These are phyloP conservation scores for Atopsyche davidsoni DNA, from an alignment of 1,140 invertebrate species.

Conservation along the genomic window DNA sequence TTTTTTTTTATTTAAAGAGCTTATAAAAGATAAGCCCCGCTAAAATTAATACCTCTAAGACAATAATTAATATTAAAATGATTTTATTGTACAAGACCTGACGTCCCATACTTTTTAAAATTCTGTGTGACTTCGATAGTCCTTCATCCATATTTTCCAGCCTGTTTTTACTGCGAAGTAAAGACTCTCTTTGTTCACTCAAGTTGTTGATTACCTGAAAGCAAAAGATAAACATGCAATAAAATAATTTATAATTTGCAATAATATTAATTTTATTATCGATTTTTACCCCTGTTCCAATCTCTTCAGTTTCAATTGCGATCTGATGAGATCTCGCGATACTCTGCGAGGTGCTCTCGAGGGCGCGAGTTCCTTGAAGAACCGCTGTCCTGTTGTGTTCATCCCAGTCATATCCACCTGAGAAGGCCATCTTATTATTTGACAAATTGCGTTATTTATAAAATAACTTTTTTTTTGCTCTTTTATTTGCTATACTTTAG, in stretches of 20 bases:
- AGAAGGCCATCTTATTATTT: slow-evolving; percentile 24
- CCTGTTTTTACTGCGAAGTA: slow-evolving; percentile 23
- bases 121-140: slow-evolving; percentile 20
- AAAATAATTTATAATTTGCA: too few species aligned
- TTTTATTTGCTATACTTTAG: too few species aligned
- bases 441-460: too few species aligned
- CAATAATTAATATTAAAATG: slow-evolving; percentile 24
- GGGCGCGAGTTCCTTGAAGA: slow-evolving; percentile 50
- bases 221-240: not conserved
- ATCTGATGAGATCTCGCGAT: slow-evolving; percentile 61
- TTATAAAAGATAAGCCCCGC: slow-evolving; percentile 16
- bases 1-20: slow-evolving; percentile 17
- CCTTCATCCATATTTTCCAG: slow-evolving; percentile 27
- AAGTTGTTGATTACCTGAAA: slow-evolving; percentile 26
- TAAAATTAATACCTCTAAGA: slow-evolving; percentile 24
- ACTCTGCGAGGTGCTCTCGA: slow-evolving; percentile 60
- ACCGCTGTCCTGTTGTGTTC: slow-evolving; percentile 48
- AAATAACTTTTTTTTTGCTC: too few species aligned
- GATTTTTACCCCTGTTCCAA: slow-evolving; percentile 66
- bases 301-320: slow-evolving; percentile 71
- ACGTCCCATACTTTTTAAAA: slow-evolving; percentile 23
- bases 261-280: not conserved
- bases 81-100: slow-evolving; percentile 29
- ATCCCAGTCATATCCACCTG: slow-evolving; percentile 42
- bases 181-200: slow-evolving; percentile 25